Conservation (phyloP, 2,888 invertebrate genomes). For the Prenolepis imparis region DNA sequence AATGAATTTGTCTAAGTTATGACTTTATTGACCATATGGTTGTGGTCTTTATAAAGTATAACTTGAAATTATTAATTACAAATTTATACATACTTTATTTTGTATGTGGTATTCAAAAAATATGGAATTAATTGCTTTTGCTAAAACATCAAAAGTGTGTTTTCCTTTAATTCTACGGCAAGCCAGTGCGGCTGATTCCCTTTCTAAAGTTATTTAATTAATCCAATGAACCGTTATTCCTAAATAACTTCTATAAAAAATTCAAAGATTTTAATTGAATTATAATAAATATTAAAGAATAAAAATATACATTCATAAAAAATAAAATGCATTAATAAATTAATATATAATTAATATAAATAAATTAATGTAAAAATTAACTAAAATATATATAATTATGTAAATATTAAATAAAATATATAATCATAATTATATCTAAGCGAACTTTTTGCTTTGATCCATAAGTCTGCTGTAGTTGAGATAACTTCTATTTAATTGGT, state of each 20-base stretch:
- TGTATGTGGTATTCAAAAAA: too few relatives aligned
- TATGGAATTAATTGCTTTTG: too few relatives aligned
- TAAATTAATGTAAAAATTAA: too few relatives aligned
- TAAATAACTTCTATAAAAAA: background rate
- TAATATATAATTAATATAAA: too few relatives aligned
- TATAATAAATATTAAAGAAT: background rate
- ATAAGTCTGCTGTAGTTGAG: constrained; percentile 11
- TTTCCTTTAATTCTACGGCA: constrained; percentile 18
- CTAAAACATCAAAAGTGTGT: background rate
- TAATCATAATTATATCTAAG: background rate
- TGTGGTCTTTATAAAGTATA: too few relatives aligned
- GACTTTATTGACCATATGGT: too few relatives aligned
- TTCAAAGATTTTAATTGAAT: background rate
- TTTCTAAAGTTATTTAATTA: background rate
- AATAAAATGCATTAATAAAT: background rate
- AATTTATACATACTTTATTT: too few relatives aligned
- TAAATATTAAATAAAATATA: background rate
- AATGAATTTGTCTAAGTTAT: too few relatives aligned
- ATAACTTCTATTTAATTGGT: background rate
- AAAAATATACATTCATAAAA: background rate
- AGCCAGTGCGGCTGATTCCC: constrained; percentile 28
- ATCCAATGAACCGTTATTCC: constrained; percentile 7
- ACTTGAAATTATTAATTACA: too few relatives aligned
- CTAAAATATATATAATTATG: too few relatives aligned
- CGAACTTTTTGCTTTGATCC: background rate